A percentile compares a stretch with the other conserved stretches of the same genome.
Evolutionary conservation across 2,797 vertebrate genomes (phyloP).

Genomic region (Enteromius paludinosus): DNA sequence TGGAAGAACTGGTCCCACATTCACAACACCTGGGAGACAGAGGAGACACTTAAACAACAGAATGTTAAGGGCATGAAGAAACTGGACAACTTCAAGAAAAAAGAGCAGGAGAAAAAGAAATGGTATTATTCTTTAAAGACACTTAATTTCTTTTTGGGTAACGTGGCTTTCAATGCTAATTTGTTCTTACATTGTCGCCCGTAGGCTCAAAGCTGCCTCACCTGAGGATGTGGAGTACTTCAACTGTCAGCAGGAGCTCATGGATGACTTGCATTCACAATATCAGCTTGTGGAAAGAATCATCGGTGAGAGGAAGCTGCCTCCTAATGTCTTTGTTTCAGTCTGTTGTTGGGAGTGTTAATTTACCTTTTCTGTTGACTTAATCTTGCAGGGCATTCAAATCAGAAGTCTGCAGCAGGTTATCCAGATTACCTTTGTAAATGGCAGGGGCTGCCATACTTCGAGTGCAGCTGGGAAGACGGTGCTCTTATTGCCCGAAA

Average conservation of each 20-base stretch:
- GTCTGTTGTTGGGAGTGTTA: neutral
- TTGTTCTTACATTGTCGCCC: neutral
- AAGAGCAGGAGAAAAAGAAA: constrained; percentile 92
- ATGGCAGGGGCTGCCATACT: constrained; percentile 97
- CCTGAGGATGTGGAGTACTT: constrained; percentile 98
- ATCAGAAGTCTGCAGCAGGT: constrained; percentile 96
- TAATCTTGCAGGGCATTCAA: constrained; percentile 89
- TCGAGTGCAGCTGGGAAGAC: constrained; percentile 98
- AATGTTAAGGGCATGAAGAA: constrained; percentile 99
- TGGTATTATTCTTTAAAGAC: constrained; percentile 79
- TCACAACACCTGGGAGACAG: constrained; percentile 98
- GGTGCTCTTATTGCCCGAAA: constrained; percentile 93
- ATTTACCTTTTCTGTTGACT: constrained; percentile 2
- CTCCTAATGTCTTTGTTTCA: neutral
- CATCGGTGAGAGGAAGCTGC: constrained; percentile 82
- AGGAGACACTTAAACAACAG: constrained; percentile 94
- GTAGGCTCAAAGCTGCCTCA: constrained; percentile 92
- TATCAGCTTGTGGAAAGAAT: constrained; percentile 98
- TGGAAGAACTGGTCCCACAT: constrained; percentile 99
- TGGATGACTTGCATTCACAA: constrained; percentile 95
- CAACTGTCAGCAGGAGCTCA: constrained; percentile 96
- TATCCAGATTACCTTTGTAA: constrained; percentile 98
- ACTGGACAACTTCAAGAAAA: constrained; percentile 98
- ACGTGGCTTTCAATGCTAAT: neutral
- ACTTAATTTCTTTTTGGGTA: neutral